Evolutionary conservation across 2,797 vertebrate species (phyloP), one percentile per base, ranked within the genome.

Genomic region (Odontamblyopus rebecca): DNA sequence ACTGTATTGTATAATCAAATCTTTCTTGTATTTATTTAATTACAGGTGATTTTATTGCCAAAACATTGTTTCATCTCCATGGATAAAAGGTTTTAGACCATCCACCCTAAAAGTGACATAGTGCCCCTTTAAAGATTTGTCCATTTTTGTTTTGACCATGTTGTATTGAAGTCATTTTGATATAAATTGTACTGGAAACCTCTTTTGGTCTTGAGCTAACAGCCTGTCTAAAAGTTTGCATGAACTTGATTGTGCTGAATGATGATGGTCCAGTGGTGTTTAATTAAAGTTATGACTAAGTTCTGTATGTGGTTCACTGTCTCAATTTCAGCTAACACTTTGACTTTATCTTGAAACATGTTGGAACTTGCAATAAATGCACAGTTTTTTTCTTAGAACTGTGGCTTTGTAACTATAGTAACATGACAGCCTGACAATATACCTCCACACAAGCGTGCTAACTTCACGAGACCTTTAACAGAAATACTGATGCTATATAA

Each of bases 381-480:
- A 80, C 83, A 23, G 67, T 82, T 84, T 87, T 30, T 82, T 86
- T 86, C 83, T 84, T 81, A 84, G 85, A 87, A 73, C 73, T 67
- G 23, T 30, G 29, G 35, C 82, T 83, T 86, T 84, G 88, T 92
- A 85, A 88, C 89, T 88, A 90, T 86, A 89, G 88, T 87, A 90
- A 90, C 88, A 91, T 82, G 84, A 80, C 73, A 82, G 68, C 69
- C 84, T 82, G 74, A 84, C 53, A 63, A 74, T 85, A 80, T 83
- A 32, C 30, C 12, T 15, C 30, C 18, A 32, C 74, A 30, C 41
- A 5, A 44, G 69, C 50, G 0, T 19, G n/a, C 54, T 2, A 23
- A 57, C 54, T 57, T 57, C n/a, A 23, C 26, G n/a, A 57, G 2
- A 26, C 23, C 50, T 51, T 51, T 16, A 19, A 51, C 15, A 44